A percentile compares a stretch with the other conserved stretches of the same genome.
phyloP scores from a whole-genome alignment of 1,140 invertebrate genomes.

The Leptinotarsa lineolata region DNA sequence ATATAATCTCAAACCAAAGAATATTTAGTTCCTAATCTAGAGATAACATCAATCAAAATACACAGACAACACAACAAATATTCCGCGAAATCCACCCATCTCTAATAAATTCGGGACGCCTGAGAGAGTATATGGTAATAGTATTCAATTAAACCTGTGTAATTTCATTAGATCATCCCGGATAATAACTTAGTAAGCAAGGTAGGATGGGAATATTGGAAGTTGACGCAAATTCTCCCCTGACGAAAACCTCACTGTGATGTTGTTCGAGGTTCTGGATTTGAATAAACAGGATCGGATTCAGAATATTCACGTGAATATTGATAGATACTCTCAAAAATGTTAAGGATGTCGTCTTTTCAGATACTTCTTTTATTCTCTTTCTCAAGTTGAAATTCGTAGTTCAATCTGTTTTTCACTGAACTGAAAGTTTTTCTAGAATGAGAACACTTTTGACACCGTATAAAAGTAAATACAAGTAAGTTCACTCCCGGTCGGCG shows the following conservation, averaged over 20 bases:
- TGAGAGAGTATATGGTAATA: background rate
- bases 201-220: slow-evolving; percentile 22
- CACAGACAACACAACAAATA: background rate
- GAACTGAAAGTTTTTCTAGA: no score
- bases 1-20: no score
- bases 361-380: no score
- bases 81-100: background rate
- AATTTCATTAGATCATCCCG: slow-evolving; percentile 19
- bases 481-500: no score
- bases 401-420: no score
- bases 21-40: no score
- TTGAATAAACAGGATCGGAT: background rate
- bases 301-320: background rate
- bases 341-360: no score
- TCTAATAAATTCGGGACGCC: background rate
- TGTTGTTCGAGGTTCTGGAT: background rate
- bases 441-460: no score
- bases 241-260: background rate
- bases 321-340: no score
- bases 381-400: no score
- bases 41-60: no score
- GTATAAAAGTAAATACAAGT: no score
- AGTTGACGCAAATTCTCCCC: slow-evolving; percentile 13
- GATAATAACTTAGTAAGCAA: slow-evolving; percentile 24
- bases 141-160: slow-evolving; percentile 19